Conservation (phyloP, 2,113 vertebrate species). For the Sclerurus mexicanus region DNA sequence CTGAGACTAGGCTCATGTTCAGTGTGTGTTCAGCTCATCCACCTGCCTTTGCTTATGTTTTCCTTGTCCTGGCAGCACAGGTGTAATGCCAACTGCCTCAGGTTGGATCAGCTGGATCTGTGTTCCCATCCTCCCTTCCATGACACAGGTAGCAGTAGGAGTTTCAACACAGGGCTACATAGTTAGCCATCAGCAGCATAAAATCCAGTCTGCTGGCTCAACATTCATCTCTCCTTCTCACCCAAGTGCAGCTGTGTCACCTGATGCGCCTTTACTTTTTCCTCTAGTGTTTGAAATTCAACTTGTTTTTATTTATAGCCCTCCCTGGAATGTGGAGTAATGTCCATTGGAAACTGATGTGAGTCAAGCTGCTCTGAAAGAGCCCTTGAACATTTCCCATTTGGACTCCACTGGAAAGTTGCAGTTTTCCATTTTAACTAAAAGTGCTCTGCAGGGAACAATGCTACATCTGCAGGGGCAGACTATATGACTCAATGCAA, state of each 20-base stretch:
- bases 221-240: not conserved
- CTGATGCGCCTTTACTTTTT: not conserved
- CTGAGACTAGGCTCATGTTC: not conserved
- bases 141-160: not conserved
- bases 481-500: not conserved
- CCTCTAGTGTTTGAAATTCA: not conserved
- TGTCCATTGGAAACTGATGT: not conserved
- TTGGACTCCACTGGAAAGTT: not conserved
- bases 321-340: not conserved
- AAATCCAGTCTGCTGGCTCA: not conserved
- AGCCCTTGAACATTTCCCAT: not conserved
- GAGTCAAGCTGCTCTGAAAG: not conserved
- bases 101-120: not conserved
- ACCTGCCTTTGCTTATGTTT: rapidly evolving
- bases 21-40: rapidly evolving
- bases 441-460: not conserved
- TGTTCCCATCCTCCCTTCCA: not conserved
- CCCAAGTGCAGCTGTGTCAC: not conserved
- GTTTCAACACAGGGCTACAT: rapidly evolving
- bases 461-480: not conserved
- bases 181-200: not conserved
- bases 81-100: rapidly evolving
- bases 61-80: not conserved
- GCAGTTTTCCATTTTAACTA: not conserved
- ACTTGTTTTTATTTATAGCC: slow-evolving; percentile 7